These are phyloP conservation scores for Sminthopsis crassicaudata DNA, from an alignment of 2,113 vertebrate genomes.

Conservation along the genomic window DNA sequence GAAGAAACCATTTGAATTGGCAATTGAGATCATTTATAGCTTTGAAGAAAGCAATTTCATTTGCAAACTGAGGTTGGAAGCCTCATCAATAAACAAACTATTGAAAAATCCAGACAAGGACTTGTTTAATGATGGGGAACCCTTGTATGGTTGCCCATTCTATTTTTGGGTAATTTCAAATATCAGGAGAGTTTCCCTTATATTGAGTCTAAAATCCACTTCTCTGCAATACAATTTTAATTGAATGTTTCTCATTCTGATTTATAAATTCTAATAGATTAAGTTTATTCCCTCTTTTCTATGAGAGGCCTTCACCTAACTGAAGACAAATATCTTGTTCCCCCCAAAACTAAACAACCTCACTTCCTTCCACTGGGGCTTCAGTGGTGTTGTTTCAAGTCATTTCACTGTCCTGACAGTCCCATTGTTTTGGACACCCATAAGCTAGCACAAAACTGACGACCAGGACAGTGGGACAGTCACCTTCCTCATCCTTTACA, in stretches of 20 bases:
- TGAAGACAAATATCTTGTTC: background rate
- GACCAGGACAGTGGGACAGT: background rate
- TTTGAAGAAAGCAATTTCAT: background rate
- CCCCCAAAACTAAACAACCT: background rate
- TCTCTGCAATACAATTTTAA: background rate
- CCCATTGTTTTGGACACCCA: background rate
- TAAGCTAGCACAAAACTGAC: background rate
- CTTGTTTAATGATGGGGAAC: background rate
- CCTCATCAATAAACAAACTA: background rate
- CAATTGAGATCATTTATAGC: background rate
- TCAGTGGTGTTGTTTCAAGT: background rate
- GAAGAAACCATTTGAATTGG: background rate
- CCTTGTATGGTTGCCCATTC: background rate
- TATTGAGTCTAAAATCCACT: background rate
- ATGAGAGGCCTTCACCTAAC: background rate
- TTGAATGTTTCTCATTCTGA: background rate
- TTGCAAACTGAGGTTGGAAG: background rate
- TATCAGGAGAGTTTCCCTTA: background rate
- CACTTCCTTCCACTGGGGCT: background rate
- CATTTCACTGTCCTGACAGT: background rate
- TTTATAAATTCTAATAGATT: background rate
- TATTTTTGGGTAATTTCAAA: background rate
- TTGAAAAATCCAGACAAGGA: background rate
- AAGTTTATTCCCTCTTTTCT: background rate
- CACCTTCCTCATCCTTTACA: background rate